Conservation (phyloP, 2,888 invertebrate genomes). For the Brachylomia viminalis region DNA sequence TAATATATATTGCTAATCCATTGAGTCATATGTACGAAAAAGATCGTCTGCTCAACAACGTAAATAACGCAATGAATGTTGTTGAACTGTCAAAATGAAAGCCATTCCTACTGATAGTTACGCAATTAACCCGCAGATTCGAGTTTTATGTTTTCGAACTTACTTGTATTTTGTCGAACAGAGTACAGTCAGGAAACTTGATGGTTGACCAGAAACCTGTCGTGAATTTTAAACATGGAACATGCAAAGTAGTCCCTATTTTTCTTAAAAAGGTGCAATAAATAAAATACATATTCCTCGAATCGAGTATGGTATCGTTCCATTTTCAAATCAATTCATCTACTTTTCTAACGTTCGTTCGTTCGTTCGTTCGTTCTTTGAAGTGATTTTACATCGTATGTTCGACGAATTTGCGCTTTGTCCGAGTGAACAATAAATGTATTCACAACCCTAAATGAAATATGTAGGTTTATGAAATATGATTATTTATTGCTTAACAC, state of each 20-base stretch:
- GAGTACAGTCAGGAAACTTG: neutral
- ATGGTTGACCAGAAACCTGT: neutral
- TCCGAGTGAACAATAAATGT: neutral
- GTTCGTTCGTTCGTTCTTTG: too few relatives aligned
- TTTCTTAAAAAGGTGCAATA: neutral
- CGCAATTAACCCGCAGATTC: neutral
- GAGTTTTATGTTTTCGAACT: neutral
- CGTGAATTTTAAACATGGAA: neutral
- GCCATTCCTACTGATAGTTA: too few relatives aligned
- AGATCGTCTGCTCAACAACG: too few relatives aligned
- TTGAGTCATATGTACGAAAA: too few relatives aligned
- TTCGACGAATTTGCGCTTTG: neutral
- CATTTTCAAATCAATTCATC: slow-evolving; percentile 16
- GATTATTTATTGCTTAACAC: neutral
- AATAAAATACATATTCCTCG: slow-evolving; percentile 5
- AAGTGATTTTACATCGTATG: neutral
- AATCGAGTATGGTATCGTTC: neutral
- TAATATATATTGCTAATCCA: too few relatives aligned
- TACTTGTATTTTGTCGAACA: neutral
- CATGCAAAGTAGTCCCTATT: neutral
- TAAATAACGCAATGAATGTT: too few relatives aligned
- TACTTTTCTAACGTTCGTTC: neutral
- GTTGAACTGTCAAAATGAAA: too few relatives aligned
- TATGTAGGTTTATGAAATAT: neutral
- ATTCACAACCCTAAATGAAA: neutral